Base-by-base conservation (phyloP, 2,797 vertebrate genomes). In the Semaprochilodus insignis region DNA sequence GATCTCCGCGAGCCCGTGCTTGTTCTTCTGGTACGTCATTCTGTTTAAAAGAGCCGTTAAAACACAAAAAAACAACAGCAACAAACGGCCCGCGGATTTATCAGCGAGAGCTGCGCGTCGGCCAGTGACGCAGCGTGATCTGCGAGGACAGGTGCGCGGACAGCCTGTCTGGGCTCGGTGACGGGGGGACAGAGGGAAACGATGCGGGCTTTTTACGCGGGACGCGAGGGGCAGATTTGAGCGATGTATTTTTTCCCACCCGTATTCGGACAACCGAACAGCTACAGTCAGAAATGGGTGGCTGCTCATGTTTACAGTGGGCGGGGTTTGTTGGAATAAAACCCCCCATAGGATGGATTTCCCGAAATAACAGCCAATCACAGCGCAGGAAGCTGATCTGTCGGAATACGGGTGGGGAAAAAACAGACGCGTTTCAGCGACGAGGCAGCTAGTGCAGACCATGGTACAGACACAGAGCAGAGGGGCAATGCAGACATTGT, bases 21-120 rank as follows among this genome's bases (percentile, higher is more conserved):
- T 90, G 78, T 87, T 82, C 57, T 82, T 89, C 86, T 88, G 89
- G 75, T 86, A 73, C 86, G 93, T 91, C 95, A 96, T 95, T 91
- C 85, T 93, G 25, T 67, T 51, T 54, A 44, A 27, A 51, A 27
- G 23, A 23, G 40, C 54, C 54, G 60, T 59, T 4, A 69, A 40
- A 5, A 70, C 14, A 4, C 2, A 67, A 7, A 19, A n/a, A 67
- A 10, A 23, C 11, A 44, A 11, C 7, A 1, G 14, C 14, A 19
- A 69, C 6, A 44, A 44, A 4, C 11, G 40, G 40, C 67, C 4
- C 40, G 13, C 7, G 17, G 1, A 8, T 6, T 2, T 15, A 1
- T 14, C 31, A 23, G 60, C 2, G 1, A 1, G 62, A 25, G 62
- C 11, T 65, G 7, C 27, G 62, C 21, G 19, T 7, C 17, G 59